These are phyloP conservation scores for Pseudotriccus pelzelni DNA, from an alignment of 2,797 vertebrate genomes.

Conservation along the genomic window DNA sequence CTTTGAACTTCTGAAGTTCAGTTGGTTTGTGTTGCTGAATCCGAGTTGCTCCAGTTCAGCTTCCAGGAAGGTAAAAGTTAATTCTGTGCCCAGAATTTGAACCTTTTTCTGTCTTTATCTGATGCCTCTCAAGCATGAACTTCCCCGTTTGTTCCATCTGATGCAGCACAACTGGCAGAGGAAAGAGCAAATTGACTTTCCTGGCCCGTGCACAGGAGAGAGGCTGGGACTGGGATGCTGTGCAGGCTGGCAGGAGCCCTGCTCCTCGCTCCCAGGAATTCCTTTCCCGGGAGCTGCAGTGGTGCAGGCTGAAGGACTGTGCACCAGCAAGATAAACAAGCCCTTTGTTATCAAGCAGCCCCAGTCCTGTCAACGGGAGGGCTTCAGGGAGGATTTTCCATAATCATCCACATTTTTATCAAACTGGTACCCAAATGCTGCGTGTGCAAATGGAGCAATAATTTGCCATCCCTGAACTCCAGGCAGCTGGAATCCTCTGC, in stretches of 20 bases:
- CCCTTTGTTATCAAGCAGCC: constrained; percentile 22
- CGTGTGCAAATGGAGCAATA: not conserved
- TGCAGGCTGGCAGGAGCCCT: not conserved
- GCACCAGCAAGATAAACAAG: constrained; percentile 25
- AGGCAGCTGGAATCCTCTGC: not conserved
- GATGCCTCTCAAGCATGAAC: not conserved
- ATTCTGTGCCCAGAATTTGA: not conserved
- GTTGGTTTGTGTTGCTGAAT: not conserved
- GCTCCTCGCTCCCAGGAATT: not conserved
- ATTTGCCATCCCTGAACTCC: not conserved
- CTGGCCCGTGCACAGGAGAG: not conserved
- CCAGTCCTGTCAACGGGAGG: not conserved
- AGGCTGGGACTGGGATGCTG: not conserved
- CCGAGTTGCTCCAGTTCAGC: not conserved
- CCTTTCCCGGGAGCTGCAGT: not conserved
- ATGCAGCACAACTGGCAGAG: not conserved
- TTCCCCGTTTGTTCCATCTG: constrained; percentile 13
- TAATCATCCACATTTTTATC: not conserved
- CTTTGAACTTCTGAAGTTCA: fast-evolving
- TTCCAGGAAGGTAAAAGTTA: not conserved
- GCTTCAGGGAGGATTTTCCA: not conserved
- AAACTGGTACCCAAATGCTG: not conserved
- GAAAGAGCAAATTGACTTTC: not conserved
- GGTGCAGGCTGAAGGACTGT: not conserved
- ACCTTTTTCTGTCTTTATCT: constrained; percentile 8